Conservation (phyloP, 1,140 invertebrate species). For the Aphelenchoides avenae region DNA sequence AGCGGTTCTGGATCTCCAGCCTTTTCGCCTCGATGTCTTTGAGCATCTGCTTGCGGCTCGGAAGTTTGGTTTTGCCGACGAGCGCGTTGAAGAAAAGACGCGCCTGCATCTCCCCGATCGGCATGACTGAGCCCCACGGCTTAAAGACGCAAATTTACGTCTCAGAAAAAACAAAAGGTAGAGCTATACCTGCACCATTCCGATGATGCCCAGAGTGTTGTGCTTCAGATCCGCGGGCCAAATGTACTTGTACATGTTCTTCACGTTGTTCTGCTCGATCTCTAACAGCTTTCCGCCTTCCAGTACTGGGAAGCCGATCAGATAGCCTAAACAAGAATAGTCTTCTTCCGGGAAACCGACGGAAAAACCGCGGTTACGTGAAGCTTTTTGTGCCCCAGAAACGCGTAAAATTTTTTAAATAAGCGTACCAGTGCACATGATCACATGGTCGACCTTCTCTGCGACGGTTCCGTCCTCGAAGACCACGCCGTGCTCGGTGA, state of each 20-base stretch:
- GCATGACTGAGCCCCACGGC: slow-evolving; percentile 63
- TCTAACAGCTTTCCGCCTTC: slow-evolving; percentile 34
- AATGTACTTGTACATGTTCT: slow-evolving; percentile 61
- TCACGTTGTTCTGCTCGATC: slow-evolving; percentile 57
- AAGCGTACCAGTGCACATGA: slow-evolving; percentile 16
- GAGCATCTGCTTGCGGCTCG: slow-evolving; percentile 17
- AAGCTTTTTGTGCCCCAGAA: no score
- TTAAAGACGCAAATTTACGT: no score
- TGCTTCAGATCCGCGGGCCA: slow-evolving; percentile 61
- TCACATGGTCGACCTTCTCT: slow-evolving; percentile 56
- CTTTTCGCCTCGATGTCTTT: slow-evolving; percentile 8
- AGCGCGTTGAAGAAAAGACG: slow-evolving; percentile 31
- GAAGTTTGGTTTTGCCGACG: slow-evolving; percentile 25
- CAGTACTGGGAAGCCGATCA: slow-evolving; percentile 27
- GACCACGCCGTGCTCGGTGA: slow-evolving; percentile 56
- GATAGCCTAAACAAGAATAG: no score
- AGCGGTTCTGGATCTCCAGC: slow-evolving; percentile 15
- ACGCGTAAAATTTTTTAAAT: no score
- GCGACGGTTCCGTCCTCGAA: slow-evolving; percentile 58
- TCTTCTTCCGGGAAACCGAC: no score
- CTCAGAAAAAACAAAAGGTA: no score
- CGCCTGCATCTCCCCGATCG: slow-evolving; percentile 64
- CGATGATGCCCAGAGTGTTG: slow-evolving; percentile 62
- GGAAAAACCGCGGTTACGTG: no score
- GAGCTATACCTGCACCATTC: slow-evolving; percentile 60